A percentile compares a stretch with the other conserved stretches of the same genome.
Conservation (phyloP, 2,113 vertebrate species). For the Plectropomus leopardus region DNA sequence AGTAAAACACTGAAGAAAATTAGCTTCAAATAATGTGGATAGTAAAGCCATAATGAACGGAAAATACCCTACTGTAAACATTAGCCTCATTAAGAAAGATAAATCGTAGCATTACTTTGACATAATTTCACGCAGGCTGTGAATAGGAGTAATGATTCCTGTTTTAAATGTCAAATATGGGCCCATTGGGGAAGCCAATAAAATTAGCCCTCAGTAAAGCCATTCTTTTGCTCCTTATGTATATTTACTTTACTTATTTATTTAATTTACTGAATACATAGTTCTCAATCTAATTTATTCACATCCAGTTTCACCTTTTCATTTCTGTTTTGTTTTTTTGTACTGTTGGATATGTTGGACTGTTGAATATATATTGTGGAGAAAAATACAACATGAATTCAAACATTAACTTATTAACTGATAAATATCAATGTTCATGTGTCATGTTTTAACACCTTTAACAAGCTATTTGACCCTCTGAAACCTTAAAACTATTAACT, state of each 20-base stretch:
- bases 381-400: not conserved
- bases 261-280: no score
- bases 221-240: not conserved
- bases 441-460: no score
- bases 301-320: not conserved
- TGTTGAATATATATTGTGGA: not conserved
- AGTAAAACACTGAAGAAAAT: not conserved
- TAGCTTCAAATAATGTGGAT: not conserved
- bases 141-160: not conserved
- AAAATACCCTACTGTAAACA: not conserved
- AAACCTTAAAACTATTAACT: no score
- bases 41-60: not conserved
- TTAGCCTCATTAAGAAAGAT: not conserved
- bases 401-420: no score
- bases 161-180: not conserved
- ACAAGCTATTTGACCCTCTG: no score
- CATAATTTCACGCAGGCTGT: not conserved
- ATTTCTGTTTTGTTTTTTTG: not conserved
- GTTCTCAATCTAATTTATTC: no score
- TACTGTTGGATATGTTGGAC: not conserved
- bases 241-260: not conserved
- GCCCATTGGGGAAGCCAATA: not conserved
- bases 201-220: not conserved
- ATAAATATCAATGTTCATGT: no score
- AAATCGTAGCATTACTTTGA: constrained; percentile 1